These are phyloP conservation scores for Pelagia noctiluca DNA, from an alignment of 30 jellyfish, hydroid and myxozoan genomes.

Conservation along the genomic window DNA sequence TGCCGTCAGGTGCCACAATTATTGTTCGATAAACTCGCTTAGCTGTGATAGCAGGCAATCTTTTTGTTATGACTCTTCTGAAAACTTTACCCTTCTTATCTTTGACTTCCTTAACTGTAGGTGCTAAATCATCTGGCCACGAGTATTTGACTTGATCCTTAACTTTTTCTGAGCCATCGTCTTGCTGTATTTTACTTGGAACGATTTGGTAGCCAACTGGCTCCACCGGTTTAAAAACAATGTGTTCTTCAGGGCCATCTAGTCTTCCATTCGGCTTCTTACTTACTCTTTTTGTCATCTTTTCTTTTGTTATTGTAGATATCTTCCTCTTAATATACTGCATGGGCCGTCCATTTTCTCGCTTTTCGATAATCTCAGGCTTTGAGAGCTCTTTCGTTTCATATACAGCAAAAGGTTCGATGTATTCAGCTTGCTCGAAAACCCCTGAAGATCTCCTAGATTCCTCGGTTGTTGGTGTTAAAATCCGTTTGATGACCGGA, in stretches of 20 bases:
- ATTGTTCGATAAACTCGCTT: constrained; percentile 63
- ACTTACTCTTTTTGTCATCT: constrained; percentile 2
- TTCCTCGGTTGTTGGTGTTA: neutral
- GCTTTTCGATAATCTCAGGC: constrained; percentile 48
- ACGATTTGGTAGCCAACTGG: constrained; percentile 50
- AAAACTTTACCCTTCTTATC: constrained; percentile 67
- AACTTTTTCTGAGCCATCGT: constrained; percentile 69
- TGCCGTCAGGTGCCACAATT: constrained; percentile 71
- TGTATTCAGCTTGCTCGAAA: constrained; percentile 66
- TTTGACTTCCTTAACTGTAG: constrained; percentile 61
- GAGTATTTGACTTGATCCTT: constrained; percentile 70
- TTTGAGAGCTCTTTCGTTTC: constrained; percentile 40
- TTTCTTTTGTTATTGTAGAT: neutral
- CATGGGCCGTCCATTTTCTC: constrained; percentile 12
- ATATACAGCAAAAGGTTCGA: constrained; percentile 67
- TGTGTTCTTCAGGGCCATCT: constrained; percentile 61
- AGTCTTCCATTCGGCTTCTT: constrained; percentile 29
- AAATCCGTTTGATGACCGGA: constrained; percentile 47
- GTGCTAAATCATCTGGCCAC: constrained; percentile 73
- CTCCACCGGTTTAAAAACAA: constrained; percentile 50
- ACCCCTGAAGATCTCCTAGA: constrained; percentile 2
- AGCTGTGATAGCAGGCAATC: constrained; percentile 76
- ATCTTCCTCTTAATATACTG: constrained; percentile 20
- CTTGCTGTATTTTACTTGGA: constrained; percentile 37
- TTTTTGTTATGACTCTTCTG: constrained; percentile 62